A percentile compares a stretch with the other conserved stretches of the same genome.
Conservation (phyloP, 2,888 invertebrate genomes). For the Tribolium freemani region DNA sequence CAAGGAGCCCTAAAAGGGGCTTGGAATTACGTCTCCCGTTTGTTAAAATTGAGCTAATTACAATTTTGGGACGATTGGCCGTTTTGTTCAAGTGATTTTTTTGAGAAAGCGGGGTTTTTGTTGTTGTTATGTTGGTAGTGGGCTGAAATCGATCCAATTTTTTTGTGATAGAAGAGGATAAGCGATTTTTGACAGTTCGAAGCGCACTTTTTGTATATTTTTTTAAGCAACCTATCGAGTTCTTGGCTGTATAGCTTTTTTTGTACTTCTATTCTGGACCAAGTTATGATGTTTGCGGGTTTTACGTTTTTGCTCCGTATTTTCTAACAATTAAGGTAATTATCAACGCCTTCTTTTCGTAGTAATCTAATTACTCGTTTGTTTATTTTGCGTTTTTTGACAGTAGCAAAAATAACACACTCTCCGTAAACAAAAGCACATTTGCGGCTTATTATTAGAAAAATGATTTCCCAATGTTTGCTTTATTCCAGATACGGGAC, state of each 20-base stretch:
- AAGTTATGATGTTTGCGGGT: conserved; percentile 36
- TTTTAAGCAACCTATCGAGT: conserved; percentile 59
- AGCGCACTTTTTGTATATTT: conserved; percentile 65
- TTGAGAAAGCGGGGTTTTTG: not conserved
- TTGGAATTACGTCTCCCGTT: not conserved
- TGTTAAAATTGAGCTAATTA: not conserved
- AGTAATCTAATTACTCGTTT: conserved; percentile 53
- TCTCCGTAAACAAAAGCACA: conserved; percentile 28
- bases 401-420: conserved; percentile 55
- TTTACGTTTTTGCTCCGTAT: conserved; percentile 24
- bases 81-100: not conserved
- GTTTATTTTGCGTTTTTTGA: conserved; percentile 61
- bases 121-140: conserved; percentile 46
- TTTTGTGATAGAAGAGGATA: conserved; percentile 49
- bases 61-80: no score
- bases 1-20: no score
- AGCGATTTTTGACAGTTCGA: conserved; percentile 58
- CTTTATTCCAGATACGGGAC: conserved; percentile 19
- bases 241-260: conserved; percentile 57
- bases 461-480: conserved; percentile 28
- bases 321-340: conserved; percentile 22
- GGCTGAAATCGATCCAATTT: conserved; percentile 53
- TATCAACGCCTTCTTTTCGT: not conserved
- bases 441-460: conserved; percentile 28
- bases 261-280: conserved; percentile 58